Base-by-base conservation (phyloP, 2,113 vertebrate genomes). In the Pachyramphus minor region DNA sequence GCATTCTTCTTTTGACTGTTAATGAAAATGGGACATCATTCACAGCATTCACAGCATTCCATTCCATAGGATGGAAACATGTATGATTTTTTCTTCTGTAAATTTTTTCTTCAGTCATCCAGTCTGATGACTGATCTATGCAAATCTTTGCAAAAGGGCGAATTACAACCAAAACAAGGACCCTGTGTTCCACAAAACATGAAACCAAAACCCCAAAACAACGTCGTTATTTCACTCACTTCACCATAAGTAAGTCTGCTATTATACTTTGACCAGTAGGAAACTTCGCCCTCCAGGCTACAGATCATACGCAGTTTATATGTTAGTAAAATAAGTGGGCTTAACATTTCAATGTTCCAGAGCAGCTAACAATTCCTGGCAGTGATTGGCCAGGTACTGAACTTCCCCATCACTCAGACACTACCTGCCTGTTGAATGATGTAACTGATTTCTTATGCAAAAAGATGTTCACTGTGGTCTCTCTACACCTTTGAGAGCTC, bases 391-490 rank as follows among this genome's bases (percentile, higher is more conserved):
- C 21, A 63, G 27, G 14, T 55, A 49, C 12, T 27, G 22, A 80
- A 77, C 68, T 79, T 72, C n/a, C 3, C 3, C 4, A 1, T 50
- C 42, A 56, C n/a, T 60, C 22, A 83, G 67, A 84, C 4, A 42
- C 2, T 81, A 74, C 33, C 27, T 55, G 23, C 30, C 28, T 14
- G 45, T 24, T 63, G 68, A 84, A 35, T 39, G 44, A 4, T 90
- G 14, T 37, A 44, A 44, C 30, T 67, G 7, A 64, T 41, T 96
- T 73, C 35, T 56, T 10, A 41, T 11, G 22, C 14, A 72, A 80
- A 47, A 71, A 18, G 14, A 5, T 78, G 18, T 12, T 69, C 1
- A 0, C 16, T 53, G 4, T 1, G 23, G 3, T 42, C 2, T 24
- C 25, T 81, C 31, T 47, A 31, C 14, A 41, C 5, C 14, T 81